These are phyloP conservation scores for Orientallactaga bullata DNA, from an alignment of 2,113 vertebrate genomes.

Conservation along the genomic window DNA sequence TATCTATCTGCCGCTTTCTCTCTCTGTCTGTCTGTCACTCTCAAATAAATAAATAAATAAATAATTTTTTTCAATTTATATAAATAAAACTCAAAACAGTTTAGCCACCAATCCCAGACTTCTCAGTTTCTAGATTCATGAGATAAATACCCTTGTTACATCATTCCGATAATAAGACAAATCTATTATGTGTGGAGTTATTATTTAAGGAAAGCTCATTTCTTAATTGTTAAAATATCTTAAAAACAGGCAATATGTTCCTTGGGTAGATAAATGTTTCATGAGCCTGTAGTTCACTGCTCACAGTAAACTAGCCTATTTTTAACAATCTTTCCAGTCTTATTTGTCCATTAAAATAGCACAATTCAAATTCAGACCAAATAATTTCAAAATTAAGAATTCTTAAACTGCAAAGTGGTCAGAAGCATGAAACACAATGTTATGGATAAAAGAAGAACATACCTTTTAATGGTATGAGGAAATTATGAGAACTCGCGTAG, in stretches of 20 bases:
- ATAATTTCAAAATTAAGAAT: background rate
- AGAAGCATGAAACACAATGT: background rate
- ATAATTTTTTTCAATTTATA: too few relatives aligned
- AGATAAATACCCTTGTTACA: background rate
- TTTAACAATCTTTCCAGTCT: background rate
- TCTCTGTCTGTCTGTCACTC: too few relatives aligned
- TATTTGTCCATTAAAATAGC: background rate
- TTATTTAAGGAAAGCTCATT: background rate
- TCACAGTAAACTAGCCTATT: background rate
- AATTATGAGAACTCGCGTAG: background rate
- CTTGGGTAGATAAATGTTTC: background rate
- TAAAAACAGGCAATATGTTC: background rate
- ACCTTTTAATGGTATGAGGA: background rate
- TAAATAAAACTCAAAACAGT: background rate
- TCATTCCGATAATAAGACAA: background rate
- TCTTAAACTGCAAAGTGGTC: background rate
- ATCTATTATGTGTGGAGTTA: background rate
- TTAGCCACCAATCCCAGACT: background rate
- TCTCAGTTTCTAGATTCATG: background rate
- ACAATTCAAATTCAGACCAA: conserved; percentile 34
- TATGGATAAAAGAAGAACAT: background rate
- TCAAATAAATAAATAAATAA: too few relatives aligned
- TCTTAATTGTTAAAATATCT: background rate
- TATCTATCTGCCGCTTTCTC: too few relatives aligned
- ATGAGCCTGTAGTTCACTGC: background rate